phyloP scores from a whole-genome alignment of 64 coral and sea anemone species.

The Stichodactyla helianthus region DNA sequence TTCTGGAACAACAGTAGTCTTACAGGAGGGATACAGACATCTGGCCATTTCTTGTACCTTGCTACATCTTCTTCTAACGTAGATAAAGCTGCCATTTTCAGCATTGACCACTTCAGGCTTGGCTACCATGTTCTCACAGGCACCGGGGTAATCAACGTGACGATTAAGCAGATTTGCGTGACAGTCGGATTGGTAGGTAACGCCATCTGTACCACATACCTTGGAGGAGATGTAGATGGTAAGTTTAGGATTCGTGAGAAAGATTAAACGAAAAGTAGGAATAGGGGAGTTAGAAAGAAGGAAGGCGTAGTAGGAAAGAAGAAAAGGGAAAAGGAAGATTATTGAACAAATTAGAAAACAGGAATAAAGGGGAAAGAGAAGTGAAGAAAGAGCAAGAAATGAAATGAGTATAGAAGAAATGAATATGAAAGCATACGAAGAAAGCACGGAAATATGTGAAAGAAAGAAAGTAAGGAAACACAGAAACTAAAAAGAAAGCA shows the following conservation, averaged over 20 bases:
- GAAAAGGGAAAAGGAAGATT: neutral
- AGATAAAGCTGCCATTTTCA: neutral
- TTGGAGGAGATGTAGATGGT: neutral
- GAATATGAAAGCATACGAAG: too few species aligned
- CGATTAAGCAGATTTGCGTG: conserved; percentile 39
- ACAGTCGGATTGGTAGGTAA: conserved; percentile 38
- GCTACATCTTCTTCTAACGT: conserved; percentile 44
- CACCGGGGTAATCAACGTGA: conserved; percentile 75
- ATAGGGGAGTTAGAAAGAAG: neutral
- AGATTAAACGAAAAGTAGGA: too few species aligned
- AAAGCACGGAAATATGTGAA: too few species aligned
- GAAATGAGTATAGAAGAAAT: too few species aligned
- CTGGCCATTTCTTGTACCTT: conserved; percentile 37
- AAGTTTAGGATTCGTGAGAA: neutral
- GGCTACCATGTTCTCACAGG: conserved; percentile 45
- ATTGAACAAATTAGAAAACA: too few species aligned
- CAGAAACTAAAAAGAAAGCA: too few species aligned
- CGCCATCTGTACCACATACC: conserved; percentile 76
- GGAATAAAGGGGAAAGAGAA: too few species aligned
- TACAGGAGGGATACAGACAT: conserved; percentile 30
- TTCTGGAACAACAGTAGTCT: conserved; percentile 56
- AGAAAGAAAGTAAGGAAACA: too few species aligned
- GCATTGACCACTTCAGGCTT: conserved; percentile 24
- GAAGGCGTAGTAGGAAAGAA: neutral
- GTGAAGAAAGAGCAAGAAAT: too few species aligned